Conservation (phyloP, 2,888 invertebrate species). For the Microctonus hyperodae region DNA sequence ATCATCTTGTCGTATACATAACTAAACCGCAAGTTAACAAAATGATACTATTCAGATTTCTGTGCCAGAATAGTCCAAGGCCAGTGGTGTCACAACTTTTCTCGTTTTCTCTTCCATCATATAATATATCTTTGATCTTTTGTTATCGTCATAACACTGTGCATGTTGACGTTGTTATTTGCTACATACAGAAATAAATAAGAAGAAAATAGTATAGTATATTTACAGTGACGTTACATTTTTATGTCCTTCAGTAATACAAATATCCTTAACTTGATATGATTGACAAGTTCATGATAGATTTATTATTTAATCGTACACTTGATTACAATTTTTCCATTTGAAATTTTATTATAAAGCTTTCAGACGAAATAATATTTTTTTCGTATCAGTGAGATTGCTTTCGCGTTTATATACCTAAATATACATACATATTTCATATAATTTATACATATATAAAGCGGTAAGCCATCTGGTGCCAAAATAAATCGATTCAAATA, state of each 20-base stretch:
- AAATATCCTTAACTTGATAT: slow-evolving; percentile 9
- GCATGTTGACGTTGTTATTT: too few species aligned
- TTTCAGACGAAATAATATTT: background rate
- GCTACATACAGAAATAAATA: too few species aligned
- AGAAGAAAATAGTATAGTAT: background rate
- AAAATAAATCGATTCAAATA: slow-evolving; percentile 21
- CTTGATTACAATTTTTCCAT: background rate
- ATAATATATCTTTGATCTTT: background rate
- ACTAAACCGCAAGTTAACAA: slow-evolving; percentile 11
- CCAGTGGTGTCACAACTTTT: slow-evolving; percentile 13
- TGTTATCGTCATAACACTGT: too few species aligned
- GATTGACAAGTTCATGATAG: background rate
- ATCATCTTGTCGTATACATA: background rate
- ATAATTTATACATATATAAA: background rate
- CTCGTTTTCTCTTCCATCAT: background rate
- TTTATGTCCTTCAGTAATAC: slow-evolving; percentile 1
- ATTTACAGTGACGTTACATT: background rate
- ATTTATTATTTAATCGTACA: background rate
- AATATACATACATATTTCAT: background rate
- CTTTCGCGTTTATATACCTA: too few species aligned
- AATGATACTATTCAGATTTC: slow-evolving; percentile 6
- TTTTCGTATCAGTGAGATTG: slow-evolving; percentile 8
- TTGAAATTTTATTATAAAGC: background rate
- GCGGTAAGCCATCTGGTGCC: slow-evolving; percentile 13
- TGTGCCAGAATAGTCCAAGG: slow-evolving; percentile 13